phyloP scores from a whole-genome alignment of 1,140 invertebrate species.

The Brachionus angularis region DNA sequence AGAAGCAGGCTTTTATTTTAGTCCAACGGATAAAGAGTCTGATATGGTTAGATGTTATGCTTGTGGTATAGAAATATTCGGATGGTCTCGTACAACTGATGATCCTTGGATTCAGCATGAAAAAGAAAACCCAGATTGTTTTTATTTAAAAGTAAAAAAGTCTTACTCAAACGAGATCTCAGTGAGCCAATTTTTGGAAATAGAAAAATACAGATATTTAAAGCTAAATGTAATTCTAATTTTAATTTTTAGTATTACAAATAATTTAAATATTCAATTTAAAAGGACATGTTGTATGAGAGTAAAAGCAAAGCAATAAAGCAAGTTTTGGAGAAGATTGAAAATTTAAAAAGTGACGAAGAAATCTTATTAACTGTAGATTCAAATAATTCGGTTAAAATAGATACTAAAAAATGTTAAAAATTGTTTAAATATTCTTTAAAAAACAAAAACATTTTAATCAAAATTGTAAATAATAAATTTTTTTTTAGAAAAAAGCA shows the following conservation, averaged over 20 bases:
- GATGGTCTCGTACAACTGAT: constrained; percentile 16
- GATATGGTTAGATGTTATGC: constrained; percentile 26
- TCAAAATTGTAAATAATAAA: too few relatives aligned
- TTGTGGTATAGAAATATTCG: constrained; percentile 28
- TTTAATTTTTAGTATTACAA: not conserved
- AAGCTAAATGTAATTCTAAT: not conserved
- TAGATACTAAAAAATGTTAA: too few relatives aligned
- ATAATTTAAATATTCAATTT: not conserved
- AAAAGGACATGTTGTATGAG: not conserved
- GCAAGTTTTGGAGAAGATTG: not conserved
- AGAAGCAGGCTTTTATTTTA: constrained; percentile 35
- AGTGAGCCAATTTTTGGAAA: constrained; percentile 12
- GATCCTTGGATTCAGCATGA: constrained; percentile 20
- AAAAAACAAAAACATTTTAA: too few relatives aligned
- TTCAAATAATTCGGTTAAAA: too few relatives aligned
- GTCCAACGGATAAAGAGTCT: not conserved
- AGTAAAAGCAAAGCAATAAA: not conserved
- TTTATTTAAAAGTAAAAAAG: constrained; percentile 27
- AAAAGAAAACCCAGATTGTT: not conserved
- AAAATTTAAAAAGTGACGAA: not conserved
- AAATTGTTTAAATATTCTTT: too few relatives aligned
- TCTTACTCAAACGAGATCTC: constrained; percentile 1
- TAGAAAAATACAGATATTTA: constrained; percentile 39
- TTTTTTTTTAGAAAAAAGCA: too few relatives aligned
- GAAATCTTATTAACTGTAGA: not conserved